These are phyloP conservation scores for Gryllus longicercus DNA, from an alignment of 2,888 invertebrate genomes.

Conservation along the genomic window DNA sequence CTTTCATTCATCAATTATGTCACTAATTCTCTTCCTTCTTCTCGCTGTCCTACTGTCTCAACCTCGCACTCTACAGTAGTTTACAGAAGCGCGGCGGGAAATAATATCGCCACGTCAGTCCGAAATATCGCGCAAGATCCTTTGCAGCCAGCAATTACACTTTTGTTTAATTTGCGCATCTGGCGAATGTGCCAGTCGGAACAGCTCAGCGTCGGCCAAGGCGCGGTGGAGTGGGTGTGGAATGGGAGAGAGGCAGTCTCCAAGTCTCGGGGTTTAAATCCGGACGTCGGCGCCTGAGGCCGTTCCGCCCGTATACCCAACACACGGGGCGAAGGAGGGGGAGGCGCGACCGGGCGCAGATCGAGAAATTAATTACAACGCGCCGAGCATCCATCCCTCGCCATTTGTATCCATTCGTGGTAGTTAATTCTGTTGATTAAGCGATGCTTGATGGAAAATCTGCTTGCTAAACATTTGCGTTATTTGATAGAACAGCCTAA, in stretches of 20 bases:
- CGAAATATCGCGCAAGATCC: too few species aligned
- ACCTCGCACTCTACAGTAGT: too few species aligned
- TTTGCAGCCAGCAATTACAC: too few species aligned
- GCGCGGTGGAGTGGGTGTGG: background rate
- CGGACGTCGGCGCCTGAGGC: background rate
- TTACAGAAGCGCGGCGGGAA: too few species aligned
- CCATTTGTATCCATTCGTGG: constrained; percentile 24
- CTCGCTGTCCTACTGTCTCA: too few species aligned
- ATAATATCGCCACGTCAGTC: too few species aligned
- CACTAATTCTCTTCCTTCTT: too few species aligned
- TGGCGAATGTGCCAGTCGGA: background rate
- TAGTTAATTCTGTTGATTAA: constrained; percentile 26
- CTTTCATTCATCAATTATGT: too few species aligned
- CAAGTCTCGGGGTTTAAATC: background rate
- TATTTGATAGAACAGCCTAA: background rate
- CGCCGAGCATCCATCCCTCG: background rate
- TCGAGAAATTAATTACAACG: constrained; percentile 27
- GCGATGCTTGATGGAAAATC: constrained; percentile 21
- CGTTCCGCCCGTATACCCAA: background rate
- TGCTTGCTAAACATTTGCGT: constrained; percentile 25
- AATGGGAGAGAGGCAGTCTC: background rate
- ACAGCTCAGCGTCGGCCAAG: background rate
- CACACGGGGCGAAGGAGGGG: constrained; percentile 18
- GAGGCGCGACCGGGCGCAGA: background rate
- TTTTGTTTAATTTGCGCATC: too few species aligned